Base-by-base conservation (phyloP, 2,797 vertebrate species). In the Malacoctenus gilli region DNA sequence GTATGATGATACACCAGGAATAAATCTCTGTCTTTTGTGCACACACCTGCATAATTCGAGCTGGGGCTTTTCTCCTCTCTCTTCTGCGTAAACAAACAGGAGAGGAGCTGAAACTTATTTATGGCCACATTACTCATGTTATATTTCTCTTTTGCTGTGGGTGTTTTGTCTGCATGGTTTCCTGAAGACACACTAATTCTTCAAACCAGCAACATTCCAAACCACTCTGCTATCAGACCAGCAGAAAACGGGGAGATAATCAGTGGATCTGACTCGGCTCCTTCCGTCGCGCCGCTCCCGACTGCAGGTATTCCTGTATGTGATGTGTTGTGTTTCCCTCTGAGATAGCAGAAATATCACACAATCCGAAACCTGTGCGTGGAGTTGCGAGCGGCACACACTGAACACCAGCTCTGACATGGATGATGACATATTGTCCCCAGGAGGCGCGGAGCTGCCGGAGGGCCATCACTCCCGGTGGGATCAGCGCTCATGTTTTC, bases 1-100 rank as follows among this genome's bases (percentile, higher is more conserved):
- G 80, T 75, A 87, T 86, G 72, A 71, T 81, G 69, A 72, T 54
- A 60, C 43, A 35, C 48, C 52, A 32, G 59, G 50, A 72, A 84
- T 89, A 84, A 88, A 87, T 85, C 68, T 79, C 41, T 59, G 64
- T 59, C 72, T 77, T 72, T 82, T 81, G 57, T 82, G 78, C 80
- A 71, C 51, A 83, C 48, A 7, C n/a, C 38, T 62, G 80, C 77
- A 88, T 73, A 76, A 85, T 75, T 80, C 0, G 16, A 32, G 57
- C 54, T 51, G 39, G 22, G 46, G 43, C 42, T 59, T 59, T 59
- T 65, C 65, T 73, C 48, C 67, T 20, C 1, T 71, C 41, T 64
- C 48, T 59, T 77, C 59, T 69, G 60, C 77, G 65, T 73, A 74
- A 80, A 84, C 67, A 85, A 77, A 65, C 44, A 43, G 8, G 43